phyloP scores from a whole-genome alignment of 2,113 vertebrate species.

The Oncorhynchus kisutch region DNA sequence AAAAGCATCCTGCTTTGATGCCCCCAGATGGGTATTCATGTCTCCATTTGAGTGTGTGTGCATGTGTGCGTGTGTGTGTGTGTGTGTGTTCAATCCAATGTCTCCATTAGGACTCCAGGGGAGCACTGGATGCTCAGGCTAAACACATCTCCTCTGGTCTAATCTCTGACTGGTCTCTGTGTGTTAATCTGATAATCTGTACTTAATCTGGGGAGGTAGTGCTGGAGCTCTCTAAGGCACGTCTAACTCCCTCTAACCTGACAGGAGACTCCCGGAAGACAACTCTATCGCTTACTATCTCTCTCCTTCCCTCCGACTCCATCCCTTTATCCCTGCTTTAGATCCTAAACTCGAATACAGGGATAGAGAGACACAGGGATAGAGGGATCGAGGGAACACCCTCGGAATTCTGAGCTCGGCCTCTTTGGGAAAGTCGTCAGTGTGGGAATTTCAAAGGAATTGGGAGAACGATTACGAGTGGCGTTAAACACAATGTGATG shows the following conservation, averaged over 20 bases:
- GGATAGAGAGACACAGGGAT: no score
- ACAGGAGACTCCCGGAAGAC: no score
- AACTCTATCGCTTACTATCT: no score
- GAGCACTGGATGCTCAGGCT: not conserved
- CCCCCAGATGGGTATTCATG: not conserved
- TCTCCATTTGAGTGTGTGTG: not conserved
- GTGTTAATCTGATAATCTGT: not conserved
- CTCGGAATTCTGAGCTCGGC: not conserved
- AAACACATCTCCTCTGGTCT: conserved; percentile 1
- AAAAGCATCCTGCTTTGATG: no score
- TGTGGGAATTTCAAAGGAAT: not conserved
- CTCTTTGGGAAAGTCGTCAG: not conserved
- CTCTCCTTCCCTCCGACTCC: not conserved
- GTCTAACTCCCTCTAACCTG: no score
- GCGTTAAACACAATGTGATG: no score
- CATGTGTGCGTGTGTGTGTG: not conserved
- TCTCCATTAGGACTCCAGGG: conserved; percentile 27
- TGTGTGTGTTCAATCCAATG: conserved; percentile 12
- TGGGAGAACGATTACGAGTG: no score
- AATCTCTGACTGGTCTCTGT: not conserved
- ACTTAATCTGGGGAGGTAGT: no score
- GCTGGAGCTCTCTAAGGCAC: no score
- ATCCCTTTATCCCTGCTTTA: not conserved
- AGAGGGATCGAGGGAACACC: not conserved
- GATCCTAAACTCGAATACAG: not conserved